Evolutionary conservation across 2,797 vertebrate genomes (phyloP).

Genomic region (Hemitrygon akajei): DNA sequence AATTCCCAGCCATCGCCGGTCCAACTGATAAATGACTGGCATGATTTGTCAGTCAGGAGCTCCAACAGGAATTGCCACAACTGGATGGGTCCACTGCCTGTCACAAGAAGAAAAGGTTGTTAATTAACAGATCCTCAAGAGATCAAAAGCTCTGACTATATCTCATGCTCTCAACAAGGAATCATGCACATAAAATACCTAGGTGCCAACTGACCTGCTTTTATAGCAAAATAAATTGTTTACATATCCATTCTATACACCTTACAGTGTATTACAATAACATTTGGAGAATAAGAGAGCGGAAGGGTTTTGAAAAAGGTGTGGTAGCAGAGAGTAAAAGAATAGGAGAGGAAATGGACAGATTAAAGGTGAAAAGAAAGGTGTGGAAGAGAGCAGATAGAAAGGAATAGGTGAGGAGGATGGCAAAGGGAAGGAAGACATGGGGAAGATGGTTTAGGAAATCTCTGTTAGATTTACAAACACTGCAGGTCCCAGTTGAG

Average conservation of each 20-base stretch:
- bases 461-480: background rate
- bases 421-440: too few species aligned
- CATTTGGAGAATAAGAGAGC: background rate
- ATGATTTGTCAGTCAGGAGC: slow-evolving; percentile 96
- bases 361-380: background rate
- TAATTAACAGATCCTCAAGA: background rate
- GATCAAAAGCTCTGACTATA: background rate
- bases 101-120: slow-evolving; percentile 30
- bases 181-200: background rate
- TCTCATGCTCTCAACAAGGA: background rate
- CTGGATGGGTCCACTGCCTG: slow-evolving; percentile 96
- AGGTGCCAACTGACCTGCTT: background rate
- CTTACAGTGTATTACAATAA: background rate
- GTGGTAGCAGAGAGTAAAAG: too few species aligned
- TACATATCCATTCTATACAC: background rate
- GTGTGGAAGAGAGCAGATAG: background rate
- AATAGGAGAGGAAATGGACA: too few species aligned
- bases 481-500: background rate
- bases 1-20: slow-evolving; percentile 99
- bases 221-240: background rate
- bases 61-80: slow-evolving; percentile 98
- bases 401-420: background rate
- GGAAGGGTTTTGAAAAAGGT: too few species aligned
- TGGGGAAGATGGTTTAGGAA: background rate
- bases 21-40: slow-evolving; percentile 99